These are phyloP conservation scores for Pachliopta kotzebuea DNA, from an alignment of 2,888 invertebrate species.

Conservation along the genomic window DNA sequence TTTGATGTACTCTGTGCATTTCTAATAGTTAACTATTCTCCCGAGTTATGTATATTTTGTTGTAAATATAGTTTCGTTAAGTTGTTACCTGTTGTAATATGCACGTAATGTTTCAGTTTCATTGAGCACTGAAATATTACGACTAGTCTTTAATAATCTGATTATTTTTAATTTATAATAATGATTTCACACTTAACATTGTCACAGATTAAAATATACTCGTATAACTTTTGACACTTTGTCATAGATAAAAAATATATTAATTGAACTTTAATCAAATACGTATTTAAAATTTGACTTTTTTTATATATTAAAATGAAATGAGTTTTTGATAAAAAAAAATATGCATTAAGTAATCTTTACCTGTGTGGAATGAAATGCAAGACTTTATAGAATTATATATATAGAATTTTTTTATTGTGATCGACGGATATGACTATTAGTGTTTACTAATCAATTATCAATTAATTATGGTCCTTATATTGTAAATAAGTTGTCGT, in stretches of 20 bases:
- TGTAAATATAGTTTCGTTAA: slow-evolving; percentile 57
- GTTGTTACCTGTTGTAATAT: slow-evolving; percentile 60
- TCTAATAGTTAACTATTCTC: not conserved
- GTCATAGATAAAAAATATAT: not conserved
- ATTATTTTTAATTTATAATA: slow-evolving; percentile 19
- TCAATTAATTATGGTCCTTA: slow-evolving; percentile 18
- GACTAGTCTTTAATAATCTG: slow-evolving; percentile 29
- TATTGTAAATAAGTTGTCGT: slow-evolving; percentile 15
- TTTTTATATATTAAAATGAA: not conserved
- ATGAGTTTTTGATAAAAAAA: too few species aligned
- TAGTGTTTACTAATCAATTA: not conserved
- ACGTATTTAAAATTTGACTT: not conserved
- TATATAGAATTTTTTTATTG: not conserved
- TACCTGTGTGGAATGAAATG: not conserved
- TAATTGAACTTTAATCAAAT: not conserved
- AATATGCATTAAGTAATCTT: not conserved
- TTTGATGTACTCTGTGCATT: slow-evolving; percentile 1
- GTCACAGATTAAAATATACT: not conserved
- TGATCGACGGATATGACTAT: not conserved
- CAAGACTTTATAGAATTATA: not conserved
- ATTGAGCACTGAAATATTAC: slow-evolving; percentile 17
- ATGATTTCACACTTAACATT: slow-evolving; percentile 5
- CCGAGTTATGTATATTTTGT: slow-evolving; percentile 18
- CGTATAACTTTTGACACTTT: too few species aligned
- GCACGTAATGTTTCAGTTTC: slow-evolving; percentile 18